Percentiles rank a stretch among this genome's conserved stretches.
Conservation (phyloP, 1,140 invertebrate species). For the Thaumetopoea pityocampa region DNA sequence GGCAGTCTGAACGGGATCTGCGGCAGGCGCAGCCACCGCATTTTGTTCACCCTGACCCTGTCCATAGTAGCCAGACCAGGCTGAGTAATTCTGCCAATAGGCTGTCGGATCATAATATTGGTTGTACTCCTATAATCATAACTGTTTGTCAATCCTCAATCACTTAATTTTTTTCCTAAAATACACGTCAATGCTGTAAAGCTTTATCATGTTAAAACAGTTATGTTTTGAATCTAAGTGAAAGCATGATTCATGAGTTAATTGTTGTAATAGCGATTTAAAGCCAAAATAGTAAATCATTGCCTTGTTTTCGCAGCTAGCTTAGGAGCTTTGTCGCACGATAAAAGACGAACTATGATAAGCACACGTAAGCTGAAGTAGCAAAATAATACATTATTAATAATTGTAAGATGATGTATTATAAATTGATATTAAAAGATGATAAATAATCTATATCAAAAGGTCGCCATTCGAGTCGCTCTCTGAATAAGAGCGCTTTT, state of each 20-base stretch:
- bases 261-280: too few relatives aligned
- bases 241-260: too few relatives aligned
- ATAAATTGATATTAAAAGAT: too few relatives aligned
- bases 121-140: constrained; percentile 75
- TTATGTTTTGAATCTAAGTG: constrained; percentile 5
- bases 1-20: constrained; percentile 30
- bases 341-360: too few relatives aligned
- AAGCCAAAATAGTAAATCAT: too few relatives aligned
- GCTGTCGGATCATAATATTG: constrained; percentile 84
- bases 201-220: constrained; percentile 5
- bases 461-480: too few relatives aligned
- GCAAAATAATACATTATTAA: not conserved
- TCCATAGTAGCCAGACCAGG: constrained; percentile 73
- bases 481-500: too few relatives aligned
- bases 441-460: too few relatives aligned
- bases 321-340: too few relatives aligned
- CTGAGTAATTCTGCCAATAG: constrained; percentile 85
- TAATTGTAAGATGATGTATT: too few relatives aligned
- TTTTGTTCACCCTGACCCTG: constrained; percentile 53
- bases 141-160: constrained; percentile 15
- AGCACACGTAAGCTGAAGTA: too few relatives aligned
- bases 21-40: constrained; percentile 33
- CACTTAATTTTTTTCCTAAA: not conserved
- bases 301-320: too few relatives aligned
- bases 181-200: constrained; percentile 1